phyloP scores from a whole-genome alignment of 2,888 invertebrate genomes.

The Diarsia brunnea region DNA sequence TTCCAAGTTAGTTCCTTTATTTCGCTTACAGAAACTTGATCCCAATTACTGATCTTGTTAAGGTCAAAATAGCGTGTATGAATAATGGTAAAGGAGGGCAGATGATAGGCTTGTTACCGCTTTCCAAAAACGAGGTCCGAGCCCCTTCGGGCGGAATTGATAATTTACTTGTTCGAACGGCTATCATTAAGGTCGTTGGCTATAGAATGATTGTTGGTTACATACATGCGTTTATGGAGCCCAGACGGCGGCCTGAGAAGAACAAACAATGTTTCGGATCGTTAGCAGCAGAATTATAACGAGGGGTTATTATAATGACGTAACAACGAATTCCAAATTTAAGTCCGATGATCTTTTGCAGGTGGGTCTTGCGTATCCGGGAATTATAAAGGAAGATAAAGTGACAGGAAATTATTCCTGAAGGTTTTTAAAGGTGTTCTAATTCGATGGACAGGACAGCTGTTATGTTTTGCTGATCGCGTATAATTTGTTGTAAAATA shows the following conservation, averaged over 20 bases:
- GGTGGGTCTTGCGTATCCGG: constrained; percentile 67
- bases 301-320: constrained; percentile 83
- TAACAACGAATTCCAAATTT: constrained; percentile 75
- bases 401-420: not conserved
- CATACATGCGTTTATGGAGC: constrained; percentile 82
- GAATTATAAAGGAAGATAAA: constrained; percentile 28
- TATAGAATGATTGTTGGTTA: constrained; percentile 88
- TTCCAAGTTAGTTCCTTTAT: constrained; percentile 50
- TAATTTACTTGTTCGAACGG: constrained; percentile 90
- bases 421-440: constrained; percentile 6
- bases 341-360: constrained; percentile 74
- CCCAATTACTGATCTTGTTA: constrained; percentile 64
- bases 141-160: constrained; percentile 89
- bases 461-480: not conserved
- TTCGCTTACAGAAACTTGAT: constrained; percentile 64
- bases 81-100: constrained; percentile 74
- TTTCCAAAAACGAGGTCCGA: constrained; percentile 85
- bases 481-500: not conserved
- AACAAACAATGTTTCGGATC: constrained; percentile 90
- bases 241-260: constrained; percentile 84
- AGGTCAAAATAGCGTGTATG: constrained; percentile 71
- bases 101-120: constrained; percentile 86
- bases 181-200: constrained; percentile 88
- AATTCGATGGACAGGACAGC: not conserved
- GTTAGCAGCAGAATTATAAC: constrained; percentile 87